phyloP scores from a whole-genome alignment of 92 coral and sea anemone species.

The Muricea muricata region DNA sequence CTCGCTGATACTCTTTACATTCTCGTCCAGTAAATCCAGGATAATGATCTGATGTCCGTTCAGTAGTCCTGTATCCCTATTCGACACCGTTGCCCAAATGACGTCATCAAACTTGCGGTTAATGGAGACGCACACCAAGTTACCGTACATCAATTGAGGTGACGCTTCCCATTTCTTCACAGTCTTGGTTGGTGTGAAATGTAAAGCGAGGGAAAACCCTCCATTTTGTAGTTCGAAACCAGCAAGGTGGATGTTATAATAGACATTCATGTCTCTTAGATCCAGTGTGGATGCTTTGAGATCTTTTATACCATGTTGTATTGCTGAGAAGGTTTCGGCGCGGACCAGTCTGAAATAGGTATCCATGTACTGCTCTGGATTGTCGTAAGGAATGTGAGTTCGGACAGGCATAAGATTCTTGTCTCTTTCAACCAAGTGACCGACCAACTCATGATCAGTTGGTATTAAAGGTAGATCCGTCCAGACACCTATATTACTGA shows the following conservation, averaged over 20 bases:
- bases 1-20: neutral
- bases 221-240: constrained; percentile 26
- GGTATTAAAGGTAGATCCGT: constrained; percentile 34
- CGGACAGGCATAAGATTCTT: constrained; percentile 23
- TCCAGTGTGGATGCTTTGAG: constrained; percentile 33
- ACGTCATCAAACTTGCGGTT: constrained; percentile 48
- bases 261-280: constrained; percentile 46
- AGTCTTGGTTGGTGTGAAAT: constrained; percentile 26
- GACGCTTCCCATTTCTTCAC: constrained; percentile 47
- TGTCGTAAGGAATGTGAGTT: constrained; percentile 2
- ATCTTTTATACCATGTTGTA: constrained; percentile 42
- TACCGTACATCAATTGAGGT: constrained; percentile 47
- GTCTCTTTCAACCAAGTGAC: constrained; percentile 38
- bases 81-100: constrained; percentile 52
- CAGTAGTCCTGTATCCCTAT: constrained; percentile 31
- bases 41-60: constrained; percentile 29
- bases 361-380: constrained; percentile 48
- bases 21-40: constrained; percentile 35
- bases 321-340: constrained; percentile 49
- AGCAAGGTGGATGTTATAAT: constrained; percentile 18
- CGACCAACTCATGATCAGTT: constrained; percentile 23
- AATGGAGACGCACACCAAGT: constrained; percentile 35
- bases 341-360: constrained; percentile 43
- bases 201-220: constrained; percentile 20
- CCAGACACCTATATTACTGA: constrained; percentile 2